phyloP scores from a whole-genome alignment of 2,113 vertebrate species.

The Antechinus flavipes region DNA sequence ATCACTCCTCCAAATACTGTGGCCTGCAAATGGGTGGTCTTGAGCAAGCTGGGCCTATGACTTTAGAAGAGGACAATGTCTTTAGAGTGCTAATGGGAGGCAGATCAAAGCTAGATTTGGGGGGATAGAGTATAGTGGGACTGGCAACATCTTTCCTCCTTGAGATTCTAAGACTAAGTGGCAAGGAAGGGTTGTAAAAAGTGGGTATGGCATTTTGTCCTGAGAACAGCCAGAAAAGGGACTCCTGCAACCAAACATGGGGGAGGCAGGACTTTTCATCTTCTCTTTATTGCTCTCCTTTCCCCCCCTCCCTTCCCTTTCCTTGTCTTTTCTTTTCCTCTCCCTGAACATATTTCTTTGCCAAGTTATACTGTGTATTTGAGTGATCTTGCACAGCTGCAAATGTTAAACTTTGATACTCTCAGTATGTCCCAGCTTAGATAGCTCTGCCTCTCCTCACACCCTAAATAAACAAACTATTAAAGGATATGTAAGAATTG shows the following conservation, averaged over 20 bases:
- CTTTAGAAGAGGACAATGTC: conserved; percentile 11
- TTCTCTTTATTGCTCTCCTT: background rate
- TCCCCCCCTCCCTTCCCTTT: background rate
- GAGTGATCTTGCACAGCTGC: conserved; percentile 30
- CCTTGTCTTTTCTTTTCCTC: conserved; percentile 12
- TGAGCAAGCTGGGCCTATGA: background rate
- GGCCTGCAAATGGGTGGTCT: background rate
- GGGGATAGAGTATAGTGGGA: background rate
- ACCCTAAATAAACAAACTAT: conserved; percentile 40
- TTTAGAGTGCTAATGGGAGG: background rate
- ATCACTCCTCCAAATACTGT: background rate
- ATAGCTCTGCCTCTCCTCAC: conserved; percentile 34
- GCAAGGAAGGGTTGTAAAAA: background rate
- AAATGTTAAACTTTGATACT: conserved; percentile 28
- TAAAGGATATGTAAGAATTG: conserved; percentile 8
- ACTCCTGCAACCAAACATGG: background rate
- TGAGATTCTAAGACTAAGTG: background rate
- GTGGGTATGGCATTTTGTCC: background rate
- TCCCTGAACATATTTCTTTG: conserved; percentile 19
- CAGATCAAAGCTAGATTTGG: conserved; percentile 12
- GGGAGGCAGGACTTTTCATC: background rate
- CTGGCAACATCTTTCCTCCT: background rate
- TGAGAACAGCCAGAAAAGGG: background rate
- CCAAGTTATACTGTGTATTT: conserved; percentile 24
- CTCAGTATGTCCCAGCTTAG: conserved; percentile 23